Base-by-base conservation (phyloP, 2,797 vertebrate species). In the Acanthornis magna region DNA sequence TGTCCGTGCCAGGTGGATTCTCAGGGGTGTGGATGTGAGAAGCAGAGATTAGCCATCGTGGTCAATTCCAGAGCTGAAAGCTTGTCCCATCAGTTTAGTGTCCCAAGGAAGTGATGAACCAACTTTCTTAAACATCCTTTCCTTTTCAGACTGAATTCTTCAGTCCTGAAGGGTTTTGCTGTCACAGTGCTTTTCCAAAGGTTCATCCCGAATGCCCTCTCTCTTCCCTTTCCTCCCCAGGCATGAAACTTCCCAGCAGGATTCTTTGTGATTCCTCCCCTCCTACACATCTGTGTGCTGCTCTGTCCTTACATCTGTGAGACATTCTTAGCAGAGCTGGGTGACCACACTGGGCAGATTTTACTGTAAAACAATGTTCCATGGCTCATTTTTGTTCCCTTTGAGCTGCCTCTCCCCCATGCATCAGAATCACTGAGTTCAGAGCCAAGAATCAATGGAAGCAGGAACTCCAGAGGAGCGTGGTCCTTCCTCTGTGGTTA, bases 341-440 rank as follows among this genome's bases (percentile, higher is more conserved):
- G 54, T 54, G 54, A 62, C 54, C 70, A 47, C 40, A 58, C 11
- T 26, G 65, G 27, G 42, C 11, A 27, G 7, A 47, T 62, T 89
- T 89, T 66, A 26, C 23, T 60, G 51, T 51, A 75, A 61, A 91
- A 45, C 90, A 86, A 14, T 11, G 38, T 29, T 79, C 74, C 36
- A 13, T 23, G 93, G 88, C 83, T 94, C 85, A 47, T 72, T 93
- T 96, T 42, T 81, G 43, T 66, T 58, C 71, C 55, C 54, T 72
- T 36, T 57, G 43, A 86, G 67, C 51, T 76, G 48, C 32, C 23
- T 93, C 40, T 88, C 47, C 73, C 48, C 45, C 38, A 12, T 4
- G 8, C 36, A 40, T 74, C 71, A 73, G 74, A 86, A 79, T 38
- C 57, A 76, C 0, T 30, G 36, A 62, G n/a, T 55, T 76, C 70